Percentiles rank a stretch among this genome's conserved stretches.
Evolutionary conservation across 64 coral and sea anemone species (phyloP).

Genomic region (Catalaphyllia jardinei): DNA sequence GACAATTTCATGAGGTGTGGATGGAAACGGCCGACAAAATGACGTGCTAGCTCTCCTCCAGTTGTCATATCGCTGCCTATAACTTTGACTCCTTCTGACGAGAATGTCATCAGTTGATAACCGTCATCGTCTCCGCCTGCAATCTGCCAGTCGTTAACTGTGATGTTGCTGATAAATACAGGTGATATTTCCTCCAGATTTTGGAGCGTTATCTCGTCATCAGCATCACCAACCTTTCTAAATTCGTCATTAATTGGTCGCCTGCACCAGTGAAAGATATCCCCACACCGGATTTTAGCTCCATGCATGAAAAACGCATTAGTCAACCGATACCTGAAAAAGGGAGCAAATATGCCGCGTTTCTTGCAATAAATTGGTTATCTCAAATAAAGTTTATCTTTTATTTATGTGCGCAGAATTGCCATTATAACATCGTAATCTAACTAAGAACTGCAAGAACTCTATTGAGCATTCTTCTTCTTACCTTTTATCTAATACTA

Average conservation of each 20-base stretch:
- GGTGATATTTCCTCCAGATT: background rate
- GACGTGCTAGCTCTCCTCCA: background rate
- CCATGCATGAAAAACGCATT: background rate
- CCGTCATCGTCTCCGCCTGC: background rate
- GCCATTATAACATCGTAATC: no score
- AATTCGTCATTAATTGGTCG: background rate
- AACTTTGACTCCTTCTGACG: slow-evolving; percentile 10
- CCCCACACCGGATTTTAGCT: background rate
- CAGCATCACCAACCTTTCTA: background rate
- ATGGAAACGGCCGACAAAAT: background rate
- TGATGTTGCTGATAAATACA: slow-evolving; percentile 33
- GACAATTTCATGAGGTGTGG: slow-evolving; percentile 54
- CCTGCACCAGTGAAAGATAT: slow-evolving; percentile 27
- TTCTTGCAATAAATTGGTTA: no score
- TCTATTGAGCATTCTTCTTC: no score
- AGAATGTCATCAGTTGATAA: slow-evolving; percentile 28
- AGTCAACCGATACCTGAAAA: background rate
- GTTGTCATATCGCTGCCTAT: background rate
- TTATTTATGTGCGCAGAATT: no score
- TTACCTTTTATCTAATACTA: no score
- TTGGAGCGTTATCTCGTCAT: background rate
- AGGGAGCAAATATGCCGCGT: background rate
- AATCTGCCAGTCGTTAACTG: slow-evolving; percentile 33
- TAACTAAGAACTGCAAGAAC: no score
- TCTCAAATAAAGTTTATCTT: no score